phyloP scores from a whole-genome alignment of 2,888 invertebrate species.

The Lagria hirta region DNA sequence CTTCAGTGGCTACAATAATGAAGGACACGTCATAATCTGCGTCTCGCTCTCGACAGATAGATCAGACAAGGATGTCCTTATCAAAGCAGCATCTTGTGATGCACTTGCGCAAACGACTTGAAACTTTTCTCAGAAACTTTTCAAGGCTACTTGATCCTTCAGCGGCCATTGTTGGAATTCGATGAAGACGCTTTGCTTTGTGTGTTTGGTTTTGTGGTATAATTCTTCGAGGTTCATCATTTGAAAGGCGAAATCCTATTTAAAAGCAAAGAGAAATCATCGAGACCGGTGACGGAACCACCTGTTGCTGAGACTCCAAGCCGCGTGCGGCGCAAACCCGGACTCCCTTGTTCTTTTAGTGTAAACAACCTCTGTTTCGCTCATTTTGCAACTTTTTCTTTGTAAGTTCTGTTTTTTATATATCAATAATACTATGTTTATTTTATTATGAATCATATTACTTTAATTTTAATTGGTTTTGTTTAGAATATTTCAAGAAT shows the following conservation, averaged over 20 bases:
- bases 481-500: constrained; percentile 6
- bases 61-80: constrained; percentile 32
- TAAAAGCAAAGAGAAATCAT: background rate
- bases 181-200: constrained; percentile 48
- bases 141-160: constrained; percentile 53
- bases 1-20: constrained; percentile 30
- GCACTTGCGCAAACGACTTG: constrained; percentile 47
- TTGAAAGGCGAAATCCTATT: no score
- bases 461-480: constrained; percentile 12
- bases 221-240: constrained; percentile 3
- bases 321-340: constrained; percentile 21
- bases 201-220: constrained; percentile 15
- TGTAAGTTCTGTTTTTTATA: constrained; percentile 33
- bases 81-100: constrained; percentile 26
- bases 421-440: no score
- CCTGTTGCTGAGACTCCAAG: constrained; percentile 38
- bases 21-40: constrained; percentile 6
- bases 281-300: constrained; percentile 32
- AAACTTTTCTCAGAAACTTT: constrained; percentile 53
- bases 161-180: constrained; percentile 53
- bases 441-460: no score
- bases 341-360: constrained; percentile 33
- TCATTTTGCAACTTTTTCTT: constrained; percentile 33
- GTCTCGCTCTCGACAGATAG: constrained; percentile 7
- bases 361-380: constrained; percentile 47